Evolutionary conservation across 2,113 vertebrate species (phyloP).

Genomic region (Cryptoleucopteryx plumbea): DNA sequence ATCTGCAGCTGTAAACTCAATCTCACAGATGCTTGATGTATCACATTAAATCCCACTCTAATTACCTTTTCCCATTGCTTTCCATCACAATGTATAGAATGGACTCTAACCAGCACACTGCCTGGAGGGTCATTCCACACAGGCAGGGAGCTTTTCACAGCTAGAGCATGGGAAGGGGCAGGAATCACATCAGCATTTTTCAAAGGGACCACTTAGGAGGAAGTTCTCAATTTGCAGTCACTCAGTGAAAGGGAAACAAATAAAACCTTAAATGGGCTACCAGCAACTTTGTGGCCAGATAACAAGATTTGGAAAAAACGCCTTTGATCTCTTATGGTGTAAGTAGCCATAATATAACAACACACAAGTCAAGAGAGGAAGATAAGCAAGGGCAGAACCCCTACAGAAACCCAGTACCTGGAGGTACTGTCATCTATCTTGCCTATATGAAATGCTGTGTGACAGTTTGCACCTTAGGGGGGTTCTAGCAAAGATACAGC

Average conservation of each 20-base stretch:
- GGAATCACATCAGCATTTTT: neutral
- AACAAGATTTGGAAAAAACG: neutral
- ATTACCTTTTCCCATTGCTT: neutral
- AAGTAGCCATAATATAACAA: neutral
- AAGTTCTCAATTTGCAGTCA: neutral
- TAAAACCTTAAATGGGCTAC: neutral
- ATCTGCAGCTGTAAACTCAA: neutral
- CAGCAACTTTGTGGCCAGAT: neutral
- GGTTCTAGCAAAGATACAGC: neutral
- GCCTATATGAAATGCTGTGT: neutral
- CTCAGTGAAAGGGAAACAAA: neutral
- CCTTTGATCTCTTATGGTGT: neutral
- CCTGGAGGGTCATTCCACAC: neutral
- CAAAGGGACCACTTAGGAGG: neutral
- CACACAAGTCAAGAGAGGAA: neutral
- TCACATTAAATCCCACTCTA: neutral
- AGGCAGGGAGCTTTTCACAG: neutral
- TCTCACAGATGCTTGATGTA: neutral
- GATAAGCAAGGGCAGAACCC: neutral
- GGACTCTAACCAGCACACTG: rapidly evolving
- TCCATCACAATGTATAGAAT: neutral
- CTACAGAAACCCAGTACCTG: neutral
- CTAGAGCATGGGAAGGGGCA: neutral
- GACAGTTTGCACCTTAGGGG: neutral
- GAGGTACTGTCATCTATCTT: neutral